A percentile compares a stretch with the other conserved stretches of the same genome.
Evolutionary conservation across 2,113 vertebrate species (phyloP).

Genomic region (Sebastes schlegelii): DNA sequence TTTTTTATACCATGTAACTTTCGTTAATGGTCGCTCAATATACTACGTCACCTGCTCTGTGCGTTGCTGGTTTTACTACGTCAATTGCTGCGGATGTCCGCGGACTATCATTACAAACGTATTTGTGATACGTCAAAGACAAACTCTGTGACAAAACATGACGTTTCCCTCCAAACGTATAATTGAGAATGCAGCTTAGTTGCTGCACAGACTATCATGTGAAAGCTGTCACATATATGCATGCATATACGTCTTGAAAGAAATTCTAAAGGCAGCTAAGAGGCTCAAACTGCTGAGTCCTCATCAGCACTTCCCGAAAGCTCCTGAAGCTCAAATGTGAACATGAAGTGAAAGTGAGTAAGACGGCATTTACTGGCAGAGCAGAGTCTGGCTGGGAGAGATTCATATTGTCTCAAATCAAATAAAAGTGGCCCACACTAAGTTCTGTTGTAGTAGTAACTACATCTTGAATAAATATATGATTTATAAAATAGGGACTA

Average conservation of each 20-base stretch:
- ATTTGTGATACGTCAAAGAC: no score
- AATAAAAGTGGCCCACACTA: background rate
- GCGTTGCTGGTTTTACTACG: no score
- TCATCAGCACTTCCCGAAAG: constrained; percentile 31
- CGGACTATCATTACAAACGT: no score
- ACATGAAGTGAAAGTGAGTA: constrained; percentile 60
- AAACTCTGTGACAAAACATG: no score
- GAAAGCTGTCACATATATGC: background rate
- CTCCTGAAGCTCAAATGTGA: constrained; percentile 21
- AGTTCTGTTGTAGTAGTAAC: background rate
- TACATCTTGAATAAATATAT: background rate
- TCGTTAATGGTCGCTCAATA: no score
- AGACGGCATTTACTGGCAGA: background rate
- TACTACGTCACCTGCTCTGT: no score
- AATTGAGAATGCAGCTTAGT: no score
- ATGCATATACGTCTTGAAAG: background rate
- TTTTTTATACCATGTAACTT: no score
- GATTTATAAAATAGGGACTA: background rate
- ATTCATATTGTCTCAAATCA: background rate
- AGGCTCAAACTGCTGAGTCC: constrained; percentile 34
- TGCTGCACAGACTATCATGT: background rate
- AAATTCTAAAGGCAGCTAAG: background rate
- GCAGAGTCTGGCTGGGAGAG: constrained; percentile 9
- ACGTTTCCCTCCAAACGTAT: no score
- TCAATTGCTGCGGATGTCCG: no score